These are phyloP conservation scores for Hirtodrosophila cameraria DNA, from an alignment of 2,888 invertebrate genomes.

Conservation along the genomic window DNA sequence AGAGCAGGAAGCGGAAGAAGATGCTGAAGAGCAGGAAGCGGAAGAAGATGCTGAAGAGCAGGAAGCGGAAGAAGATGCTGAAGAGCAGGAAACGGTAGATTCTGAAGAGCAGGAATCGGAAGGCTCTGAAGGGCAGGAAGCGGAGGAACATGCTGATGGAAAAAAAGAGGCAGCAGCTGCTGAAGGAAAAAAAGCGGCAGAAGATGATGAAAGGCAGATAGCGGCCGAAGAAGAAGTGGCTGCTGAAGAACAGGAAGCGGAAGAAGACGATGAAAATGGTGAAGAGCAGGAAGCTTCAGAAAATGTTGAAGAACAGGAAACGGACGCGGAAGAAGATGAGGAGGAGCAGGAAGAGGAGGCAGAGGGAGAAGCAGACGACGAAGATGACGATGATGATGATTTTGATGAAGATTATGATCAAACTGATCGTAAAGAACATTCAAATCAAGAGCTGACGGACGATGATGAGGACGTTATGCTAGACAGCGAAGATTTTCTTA, in stretches of 20 bases:
- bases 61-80: background rate
- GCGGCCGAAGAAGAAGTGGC: background rate
- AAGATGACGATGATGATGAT: conserved; percentile 15
- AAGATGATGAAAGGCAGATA: background rate
- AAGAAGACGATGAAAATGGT: background rate
- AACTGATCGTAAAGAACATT: background rate
- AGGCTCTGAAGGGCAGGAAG: background rate
- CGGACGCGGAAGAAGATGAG: background rate
- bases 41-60: background rate
- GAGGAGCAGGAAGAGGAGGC: background rate
- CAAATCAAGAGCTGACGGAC: conserved; percentile 12
- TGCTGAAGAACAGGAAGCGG: background rate
- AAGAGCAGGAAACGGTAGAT: background rate
- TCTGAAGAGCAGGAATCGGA: too few relatives aligned
- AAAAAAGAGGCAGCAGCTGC: background rate
- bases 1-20: background rate
- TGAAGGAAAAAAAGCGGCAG: background rate
- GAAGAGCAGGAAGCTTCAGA: background rate
- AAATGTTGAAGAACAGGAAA: background rate
- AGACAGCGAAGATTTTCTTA: conserved; percentile 60
- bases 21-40: background rate
- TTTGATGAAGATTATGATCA: conserved; percentile 1
- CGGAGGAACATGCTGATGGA: too few relatives aligned
- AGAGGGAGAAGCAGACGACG: background rate
- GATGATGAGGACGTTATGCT: conserved; percentile 49